phyloP scores from a whole-genome alignment of 92 coral and sea anemone genomes.

The Metridium senile region DNA sequence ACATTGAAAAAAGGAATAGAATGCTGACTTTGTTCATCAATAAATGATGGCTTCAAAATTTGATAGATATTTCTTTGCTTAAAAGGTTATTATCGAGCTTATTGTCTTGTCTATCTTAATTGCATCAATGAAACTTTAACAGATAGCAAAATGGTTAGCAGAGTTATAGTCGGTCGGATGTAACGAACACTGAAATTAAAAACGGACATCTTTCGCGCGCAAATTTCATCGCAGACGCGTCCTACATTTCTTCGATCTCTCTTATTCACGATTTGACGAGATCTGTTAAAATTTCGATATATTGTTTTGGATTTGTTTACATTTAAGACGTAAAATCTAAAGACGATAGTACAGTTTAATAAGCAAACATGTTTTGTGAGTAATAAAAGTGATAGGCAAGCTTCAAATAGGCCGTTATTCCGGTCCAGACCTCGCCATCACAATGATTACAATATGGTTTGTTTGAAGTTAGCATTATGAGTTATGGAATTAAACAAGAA shows the following conservation, averaged over 20 bases:
- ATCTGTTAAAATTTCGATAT: constrained; percentile 10
- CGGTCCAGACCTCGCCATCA: constrained; percentile 3
- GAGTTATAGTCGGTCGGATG: not conserved
- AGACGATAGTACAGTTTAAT: constrained; percentile 20
- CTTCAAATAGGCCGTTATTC: constrained; percentile 34
- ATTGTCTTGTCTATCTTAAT: constrained; percentile 30
- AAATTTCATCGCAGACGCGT: not conserved
- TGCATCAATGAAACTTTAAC: constrained; percentile 33
- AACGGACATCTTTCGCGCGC: not conserved
- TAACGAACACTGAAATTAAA: not conserved
- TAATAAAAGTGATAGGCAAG: constrained; percentile 7
- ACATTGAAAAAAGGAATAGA: not conserved
- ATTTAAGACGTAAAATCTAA: constrained; percentile 25
- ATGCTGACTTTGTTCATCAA: constrained; percentile 20
- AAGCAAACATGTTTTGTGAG: constrained; percentile 16
- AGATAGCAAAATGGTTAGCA: constrained; percentile 21
- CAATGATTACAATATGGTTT: constrained; percentile 1
- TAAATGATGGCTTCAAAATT: constrained; percentile 1
- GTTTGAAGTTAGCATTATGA: constrained; percentile 6
- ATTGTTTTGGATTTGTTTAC: constrained; percentile 9
- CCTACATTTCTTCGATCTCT: not conserved
- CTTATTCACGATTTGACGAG: not conserved
- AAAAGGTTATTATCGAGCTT: constrained; percentile 29
- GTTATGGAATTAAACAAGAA: constrained; percentile 1
- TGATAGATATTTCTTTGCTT: constrained; percentile 18